Base-by-base conservation (phyloP, 1,140 invertebrate genomes). In the Heliothis virescens region DNA sequence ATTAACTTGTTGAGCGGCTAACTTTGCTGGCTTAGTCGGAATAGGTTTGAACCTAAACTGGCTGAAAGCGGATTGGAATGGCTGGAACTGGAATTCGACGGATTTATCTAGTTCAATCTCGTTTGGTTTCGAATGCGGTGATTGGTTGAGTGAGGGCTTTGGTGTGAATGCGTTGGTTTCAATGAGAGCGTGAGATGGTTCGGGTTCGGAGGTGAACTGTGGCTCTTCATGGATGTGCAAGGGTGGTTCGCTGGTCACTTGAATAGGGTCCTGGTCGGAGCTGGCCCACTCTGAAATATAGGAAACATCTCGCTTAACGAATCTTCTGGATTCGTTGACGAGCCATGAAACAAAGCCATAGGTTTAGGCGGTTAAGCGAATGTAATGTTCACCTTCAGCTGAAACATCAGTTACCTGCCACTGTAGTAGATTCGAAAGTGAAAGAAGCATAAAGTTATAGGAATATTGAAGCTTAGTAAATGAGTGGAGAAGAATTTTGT, bases 221-320 rank as follows among this genome's bases (percentile, higher is more conserved):
- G 11, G 41, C 47, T 67, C 63, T 76, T 76, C 74, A 7, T 76
- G 59, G 57, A 63, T 12, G 62, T 78, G 62, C 63, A 78, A 78
- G 75, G 75, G 50, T 69, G 16, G 50, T 53, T 71, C 81, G 75
- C 72, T 82, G 79, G 57, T 55, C 73, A 71, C 67, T 69, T 83
- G 67, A 62, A 76, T 79, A 67, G 82, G 85, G 73, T 75, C 83
- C 79, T 86, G 83, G 72, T 73, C 73, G 50, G 83, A 79, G 77
- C 81, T 82, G 82, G 82, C 79, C 57, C 53, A 60, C 76, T 87
- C 90, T 92, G 90, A 90, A 91, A 90, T 83, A 85, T 85, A 77
- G 82, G 84, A 89, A 89, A 88, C 60, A 84, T 79, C 83, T 85
- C 83, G 83, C 84, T 88, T 88, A 79, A 87, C 85, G 90, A 90